A percentile compares a stretch with the other conserved stretches of the same genome.
Conservation (phyloP, 2,797 vertebrate genomes). For the Mastacembelus armatus region DNA sequence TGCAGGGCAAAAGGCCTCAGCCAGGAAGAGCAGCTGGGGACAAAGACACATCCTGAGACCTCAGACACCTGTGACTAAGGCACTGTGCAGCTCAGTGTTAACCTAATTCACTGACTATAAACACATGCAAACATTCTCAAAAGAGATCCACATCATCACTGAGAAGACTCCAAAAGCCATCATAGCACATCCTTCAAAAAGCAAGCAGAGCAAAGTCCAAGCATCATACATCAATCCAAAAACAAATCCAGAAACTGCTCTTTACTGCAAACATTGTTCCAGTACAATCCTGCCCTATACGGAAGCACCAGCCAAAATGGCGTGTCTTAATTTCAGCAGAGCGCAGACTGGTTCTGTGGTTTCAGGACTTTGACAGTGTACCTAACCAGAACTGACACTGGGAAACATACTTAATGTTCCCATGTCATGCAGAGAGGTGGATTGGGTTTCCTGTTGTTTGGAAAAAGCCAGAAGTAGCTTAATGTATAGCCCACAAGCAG, state of each 20-base stretch:
- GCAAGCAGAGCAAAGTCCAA: background rate
- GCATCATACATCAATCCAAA: background rate
- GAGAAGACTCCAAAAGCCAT: background rate
- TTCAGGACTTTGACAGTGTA: conserved; percentile 31
- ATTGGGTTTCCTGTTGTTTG: conserved; percentile 53
- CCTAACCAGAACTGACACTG: conserved; percentile 57
- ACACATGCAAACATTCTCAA: background rate
- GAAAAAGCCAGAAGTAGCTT: conserved; percentile 16
- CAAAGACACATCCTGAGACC: conserved; percentile 19
- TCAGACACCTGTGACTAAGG: conserved; percentile 34
- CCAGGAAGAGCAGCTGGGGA: conserved; percentile 30
- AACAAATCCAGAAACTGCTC: conserved; percentile 22
- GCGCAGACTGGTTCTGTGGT: conserved; percentile 36
- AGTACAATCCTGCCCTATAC: conserved; percentile 3
- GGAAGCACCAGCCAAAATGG: conserved; percentile 19
- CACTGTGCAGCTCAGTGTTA: background rate
- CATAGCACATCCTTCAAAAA: background rate
- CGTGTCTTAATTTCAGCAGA: conserved; percentile 36
- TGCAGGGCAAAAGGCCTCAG: conserved; percentile 38
- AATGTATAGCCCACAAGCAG: background rate
- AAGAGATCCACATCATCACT: background rate
- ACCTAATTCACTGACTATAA: background rate
- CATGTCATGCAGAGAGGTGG: conserved; percentile 11
- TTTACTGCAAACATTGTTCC: conserved; percentile 35
- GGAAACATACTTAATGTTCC: conserved; percentile 59